Conservation (phyloP, 1,140 invertebrate species). For the Patella vulgata region DNA sequence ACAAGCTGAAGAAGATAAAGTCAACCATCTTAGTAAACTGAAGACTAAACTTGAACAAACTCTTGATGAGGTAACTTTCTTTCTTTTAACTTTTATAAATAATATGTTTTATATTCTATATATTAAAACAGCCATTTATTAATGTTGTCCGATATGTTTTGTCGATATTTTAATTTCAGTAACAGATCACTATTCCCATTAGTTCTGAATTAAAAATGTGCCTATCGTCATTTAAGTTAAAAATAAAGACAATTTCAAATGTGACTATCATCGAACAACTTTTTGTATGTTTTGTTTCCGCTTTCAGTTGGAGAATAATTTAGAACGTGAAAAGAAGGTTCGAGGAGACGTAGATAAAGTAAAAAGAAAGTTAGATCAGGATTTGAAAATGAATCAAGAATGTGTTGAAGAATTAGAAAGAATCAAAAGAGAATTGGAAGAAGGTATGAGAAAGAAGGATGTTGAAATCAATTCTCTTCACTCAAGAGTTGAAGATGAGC, state of each 20-base stretch:
- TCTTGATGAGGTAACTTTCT: conserved; percentile 78
- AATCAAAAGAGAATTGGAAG: conserved; percentile 96
- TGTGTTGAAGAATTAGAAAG: conserved; percentile 95
- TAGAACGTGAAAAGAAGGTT: conserved; percentile 98
- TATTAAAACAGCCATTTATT: no score
- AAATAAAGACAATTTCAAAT: no score
- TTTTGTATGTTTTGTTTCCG: neutral
- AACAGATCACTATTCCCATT: no score
- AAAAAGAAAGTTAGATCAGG: conserved; percentile 91
- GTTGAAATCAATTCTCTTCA: conserved; percentile 93
- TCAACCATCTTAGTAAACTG: conserved; percentile 98
- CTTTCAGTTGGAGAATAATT: conserved; percentile 83
- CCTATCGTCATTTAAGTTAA: no score
- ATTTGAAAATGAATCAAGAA: conserved; percentile 97
- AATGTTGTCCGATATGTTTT: no score
- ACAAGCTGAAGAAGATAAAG: conserved; percentile 96
- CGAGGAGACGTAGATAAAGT: conserved; percentile 96
- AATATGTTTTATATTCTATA: no score
- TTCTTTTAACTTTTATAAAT: neutral
- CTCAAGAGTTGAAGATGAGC: conserved; percentile 97
- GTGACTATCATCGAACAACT: no score
- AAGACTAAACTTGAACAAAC: conserved; percentile 98
- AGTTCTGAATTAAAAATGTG: no score
- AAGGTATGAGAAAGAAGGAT: conserved; percentile 82
- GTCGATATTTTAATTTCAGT: no score